Evolutionary conservation across 2,888 invertebrate species (phyloP).

Genomic region (Ellobium chinense): DNA sequence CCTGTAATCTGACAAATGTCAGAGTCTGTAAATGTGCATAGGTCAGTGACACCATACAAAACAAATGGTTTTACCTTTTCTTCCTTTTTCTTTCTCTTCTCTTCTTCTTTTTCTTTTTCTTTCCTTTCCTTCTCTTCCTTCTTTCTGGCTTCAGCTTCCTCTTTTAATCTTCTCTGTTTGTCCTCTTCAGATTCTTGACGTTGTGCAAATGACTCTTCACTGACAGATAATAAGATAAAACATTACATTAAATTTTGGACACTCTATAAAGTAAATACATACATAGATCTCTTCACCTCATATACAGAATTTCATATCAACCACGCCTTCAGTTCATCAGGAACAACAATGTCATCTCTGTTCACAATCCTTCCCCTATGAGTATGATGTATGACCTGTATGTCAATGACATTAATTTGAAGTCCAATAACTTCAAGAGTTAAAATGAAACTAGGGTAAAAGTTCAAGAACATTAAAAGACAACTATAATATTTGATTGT

Average conservation of each 20-base stretch:
- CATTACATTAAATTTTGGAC: background rate
- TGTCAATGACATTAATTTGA: too few relatives aligned
- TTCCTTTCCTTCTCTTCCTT: conserved; percentile 41
- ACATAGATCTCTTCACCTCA: background rate
- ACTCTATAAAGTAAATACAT: background rate
- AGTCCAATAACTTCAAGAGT: too few relatives aligned
- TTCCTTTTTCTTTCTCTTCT: conserved; percentile 45
- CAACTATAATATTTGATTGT: too few relatives aligned
- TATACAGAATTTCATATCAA: too few relatives aligned
- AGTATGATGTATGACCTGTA: too few relatives aligned
- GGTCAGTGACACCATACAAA: background rate
- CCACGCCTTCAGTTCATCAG: too few relatives aligned
- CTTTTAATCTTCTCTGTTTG: conserved; percentile 33
- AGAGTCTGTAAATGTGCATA: background rate
- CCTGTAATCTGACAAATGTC: background rate
- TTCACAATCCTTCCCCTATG: too few relatives aligned
- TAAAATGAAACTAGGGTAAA: too few relatives aligned
- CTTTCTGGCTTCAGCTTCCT: conserved; percentile 42
- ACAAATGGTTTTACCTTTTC: conserved; percentile 31
- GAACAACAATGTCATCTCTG: too few relatives aligned
- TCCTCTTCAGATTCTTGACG: conserved; percentile 34
- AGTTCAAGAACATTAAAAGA: too few relatives aligned
- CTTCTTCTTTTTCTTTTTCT: conserved; percentile 35
- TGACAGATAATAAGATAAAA: background rate
- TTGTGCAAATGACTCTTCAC: conserved; percentile 11